A percentile compares a stretch with the other conserved stretches of the same genome.
Conservation (phyloP, 2,797 vertebrate species). For the Lophius americanus region DNA sequence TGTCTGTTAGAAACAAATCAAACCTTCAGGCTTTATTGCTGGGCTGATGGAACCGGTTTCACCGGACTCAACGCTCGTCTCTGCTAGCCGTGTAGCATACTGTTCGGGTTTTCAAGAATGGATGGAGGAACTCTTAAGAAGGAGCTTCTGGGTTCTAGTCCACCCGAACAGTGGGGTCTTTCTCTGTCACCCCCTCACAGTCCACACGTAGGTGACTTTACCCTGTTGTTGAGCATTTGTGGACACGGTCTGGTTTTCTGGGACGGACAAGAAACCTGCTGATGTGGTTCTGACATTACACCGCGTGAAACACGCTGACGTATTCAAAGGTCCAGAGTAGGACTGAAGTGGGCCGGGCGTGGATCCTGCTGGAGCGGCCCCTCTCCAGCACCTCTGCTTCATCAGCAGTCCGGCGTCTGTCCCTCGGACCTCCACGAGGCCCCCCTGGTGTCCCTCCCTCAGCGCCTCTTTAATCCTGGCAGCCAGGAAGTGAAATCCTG, state of each 20-base stretch:
- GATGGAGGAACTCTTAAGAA: too few relatives aligned
- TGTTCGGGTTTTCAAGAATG: too few relatives aligned
- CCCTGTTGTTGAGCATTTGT: too few relatives aligned
- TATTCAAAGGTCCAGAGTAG: conserved; percentile 33
- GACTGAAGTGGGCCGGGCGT: conserved; percentile 23
- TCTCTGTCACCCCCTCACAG: too few relatives aligned
- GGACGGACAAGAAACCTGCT: not conserved
- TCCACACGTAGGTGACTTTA: too few relatives aligned
- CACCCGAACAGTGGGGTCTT: too few relatives aligned
- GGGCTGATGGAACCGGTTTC: too few relatives aligned
- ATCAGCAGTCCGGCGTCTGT: conserved; percentile 66
- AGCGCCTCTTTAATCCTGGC: conserved; percentile 71
- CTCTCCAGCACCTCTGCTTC: conserved; percentile 53
- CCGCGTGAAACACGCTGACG: conserved; percentile 13
- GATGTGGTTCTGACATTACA: conserved; percentile 3
- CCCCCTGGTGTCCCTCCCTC: conserved; percentile 33
- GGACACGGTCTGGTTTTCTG: not conserved
- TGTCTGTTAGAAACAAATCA: too few relatives aligned
- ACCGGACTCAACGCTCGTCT: too few relatives aligned
- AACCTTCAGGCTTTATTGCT: too few relatives aligned
- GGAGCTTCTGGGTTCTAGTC: too few relatives aligned
- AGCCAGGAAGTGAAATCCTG: conserved; percentile 67
- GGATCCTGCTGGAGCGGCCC: conserved; percentile 55
- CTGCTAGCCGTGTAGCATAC: too few relatives aligned
- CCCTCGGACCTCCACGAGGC: not conserved